A percentile compares a stretch with the other conserved stretches of the same genome.
phyloP scores from a whole-genome alignment of 2,888 invertebrate species.

The Helicoverpa assulta region DNA sequence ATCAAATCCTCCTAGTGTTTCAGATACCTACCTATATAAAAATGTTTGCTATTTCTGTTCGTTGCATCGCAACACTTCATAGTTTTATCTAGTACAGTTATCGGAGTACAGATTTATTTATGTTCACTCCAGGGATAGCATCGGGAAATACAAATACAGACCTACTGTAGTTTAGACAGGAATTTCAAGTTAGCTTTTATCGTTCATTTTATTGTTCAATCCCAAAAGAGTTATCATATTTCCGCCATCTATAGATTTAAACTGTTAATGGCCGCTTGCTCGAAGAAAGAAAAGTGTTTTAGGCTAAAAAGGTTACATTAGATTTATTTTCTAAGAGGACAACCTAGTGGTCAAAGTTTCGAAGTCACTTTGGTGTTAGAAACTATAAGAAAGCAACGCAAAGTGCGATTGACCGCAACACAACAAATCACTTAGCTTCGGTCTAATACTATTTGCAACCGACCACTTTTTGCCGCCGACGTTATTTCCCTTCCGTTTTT shows the following conservation, averaged over 20 bases:
- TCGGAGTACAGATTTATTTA: neutral
- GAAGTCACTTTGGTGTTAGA: conserved; percentile 74
- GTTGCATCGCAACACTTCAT: neutral
- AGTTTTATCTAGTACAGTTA: neutral
- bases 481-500: conserved; percentile 58
- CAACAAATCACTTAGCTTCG: conserved; percentile 86
- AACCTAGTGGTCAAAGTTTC: conserved; percentile 64
- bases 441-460: conserved; percentile 74
- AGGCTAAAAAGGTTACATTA: conserved; percentile 28
- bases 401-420: conserved; percentile 85
- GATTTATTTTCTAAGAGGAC: conserved; percentile 29
- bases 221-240: neutral
- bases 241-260: neutral
- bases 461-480: conserved; percentile 68
- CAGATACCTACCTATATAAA: too few species aligned
- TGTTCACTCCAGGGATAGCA: neutral
- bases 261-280: neutral
- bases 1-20: too few species aligned
- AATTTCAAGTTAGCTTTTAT: neutral
- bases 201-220: neutral
- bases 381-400: conserved; percentile 76
- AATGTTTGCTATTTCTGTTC: neutral
- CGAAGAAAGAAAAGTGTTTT: conserved; percentile 3
- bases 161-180: neutral
- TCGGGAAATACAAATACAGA: conserved; percentile 5